Evolutionary conservation across 2,797 vertebrate species (phyloP).

Genomic region (Thalassophryne amazonica): DNA sequence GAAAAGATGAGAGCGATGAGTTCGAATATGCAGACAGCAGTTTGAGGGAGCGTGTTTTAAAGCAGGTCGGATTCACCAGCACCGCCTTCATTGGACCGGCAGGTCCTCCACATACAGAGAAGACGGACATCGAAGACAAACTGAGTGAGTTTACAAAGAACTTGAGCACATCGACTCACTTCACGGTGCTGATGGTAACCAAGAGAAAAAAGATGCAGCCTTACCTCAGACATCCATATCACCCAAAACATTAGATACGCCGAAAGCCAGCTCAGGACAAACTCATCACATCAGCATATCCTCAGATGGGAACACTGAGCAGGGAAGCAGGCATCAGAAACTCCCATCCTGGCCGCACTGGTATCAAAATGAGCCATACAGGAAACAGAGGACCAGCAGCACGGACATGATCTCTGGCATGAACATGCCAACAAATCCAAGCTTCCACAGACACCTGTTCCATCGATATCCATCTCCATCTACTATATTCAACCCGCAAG

Average conservation of each 20-base stretch:
- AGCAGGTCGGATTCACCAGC: constrained; percentile 71
- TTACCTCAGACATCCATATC: neutral
- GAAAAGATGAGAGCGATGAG: neutral
- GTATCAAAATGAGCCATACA: constrained; percentile 54
- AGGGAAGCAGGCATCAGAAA: constrained; percentile 20
- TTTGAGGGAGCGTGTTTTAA: constrained; percentile 50
- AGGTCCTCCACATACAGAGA: constrained; percentile 32
- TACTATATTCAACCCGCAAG: constrained; percentile 27
- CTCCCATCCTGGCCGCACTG: constrained; percentile 37
- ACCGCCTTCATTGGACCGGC: constrained; percentile 73
- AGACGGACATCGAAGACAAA: constrained; percentile 60
- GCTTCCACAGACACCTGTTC: constrained; percentile 28
- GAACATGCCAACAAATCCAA: constrained; percentile 5
- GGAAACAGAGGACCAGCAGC: constrained; percentile 28
- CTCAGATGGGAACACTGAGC: neutral
- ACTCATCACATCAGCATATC: rapidly evolving
- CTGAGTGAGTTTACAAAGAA: constrained; percentile 80
- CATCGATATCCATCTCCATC: constrained; percentile 7
- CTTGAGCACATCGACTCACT: constrained; percentile 59
- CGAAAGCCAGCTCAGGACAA: neutral
- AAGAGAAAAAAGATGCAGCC: neutral
- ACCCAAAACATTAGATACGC: neutral
- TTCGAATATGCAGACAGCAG: neutral
- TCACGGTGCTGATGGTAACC: constrained; percentile 4
- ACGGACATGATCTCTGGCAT: neutral